Base-by-base conservation (phyloP, 2,888 invertebrate genomes). In the Coronaproctus castanopsis region DNA sequence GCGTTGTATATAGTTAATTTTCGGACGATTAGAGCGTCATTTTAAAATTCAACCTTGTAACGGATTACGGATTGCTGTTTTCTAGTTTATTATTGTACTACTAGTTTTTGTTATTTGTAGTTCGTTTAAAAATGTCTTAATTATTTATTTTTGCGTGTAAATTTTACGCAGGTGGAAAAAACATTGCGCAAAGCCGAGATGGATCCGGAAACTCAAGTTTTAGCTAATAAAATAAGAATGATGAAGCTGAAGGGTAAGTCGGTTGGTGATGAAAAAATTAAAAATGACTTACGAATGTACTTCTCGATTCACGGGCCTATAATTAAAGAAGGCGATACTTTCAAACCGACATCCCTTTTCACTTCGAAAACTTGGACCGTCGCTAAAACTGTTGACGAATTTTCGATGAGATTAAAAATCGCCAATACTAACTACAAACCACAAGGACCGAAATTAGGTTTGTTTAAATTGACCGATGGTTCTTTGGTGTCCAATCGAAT, bases 241-340 rank as follows among this genome's bases (percentile, higher is more conserved):
- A 89, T 89, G 87, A 81, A 83, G 66, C 74, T 89, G 57, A 89
- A 89, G 73, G 80, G 81, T 65, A 81, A 81, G 69, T 85, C 88
- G 0, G 71, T 75, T 0, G 88, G 89, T 0, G 77, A 78, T 2
- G 80, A 80, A 67, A 73, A 76, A 14, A 75, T 87, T 59, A 81
- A 86, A 2, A 69, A 72, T 0, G 67, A 72, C 0, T 82, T 86
- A 65, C 75, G 86, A 66, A 73, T 83, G 22, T 87, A 84, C 70
- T 83, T 89, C 67, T 76, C 79, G 24, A 75, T 86, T 2, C 72
- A 76, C 63, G 76, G 79, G 66, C 80, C 82, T 1, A 66, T 71
- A 52, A 72, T 70, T 58, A 67, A 68, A 62, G 68, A 63, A 67
- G 67, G 68, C 61, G 68, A 63, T 67, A 48, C 52, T 22, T 64